These are phyloP conservation scores for Onychostoma macrolepis DNA, from an alignment of 2,113 vertebrate genomes.

Conservation along the genomic window DNA sequence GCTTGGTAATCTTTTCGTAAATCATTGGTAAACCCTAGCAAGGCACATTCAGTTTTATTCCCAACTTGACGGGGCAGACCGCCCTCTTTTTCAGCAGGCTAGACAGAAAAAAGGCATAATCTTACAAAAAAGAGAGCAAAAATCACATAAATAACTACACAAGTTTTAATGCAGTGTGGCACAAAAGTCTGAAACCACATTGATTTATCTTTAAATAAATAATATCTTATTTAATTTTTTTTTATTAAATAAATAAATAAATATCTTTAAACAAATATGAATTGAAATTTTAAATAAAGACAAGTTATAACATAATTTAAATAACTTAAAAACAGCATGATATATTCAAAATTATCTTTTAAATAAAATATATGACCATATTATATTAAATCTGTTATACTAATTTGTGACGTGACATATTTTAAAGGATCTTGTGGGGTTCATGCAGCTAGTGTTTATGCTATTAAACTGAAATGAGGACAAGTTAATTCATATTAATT, in stretches of 20 bases:
- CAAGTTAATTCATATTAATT: neutral
- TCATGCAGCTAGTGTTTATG: neutral
- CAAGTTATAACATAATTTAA: neutral
- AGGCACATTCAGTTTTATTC: conserved; percentile 99
- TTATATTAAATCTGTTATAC: neutral
- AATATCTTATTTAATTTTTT: neutral
- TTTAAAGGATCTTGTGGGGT: neutral
- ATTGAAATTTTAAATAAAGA: neutral
- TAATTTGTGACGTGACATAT: neutral
- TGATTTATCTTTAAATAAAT: neutral
- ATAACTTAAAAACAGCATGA: neutral
- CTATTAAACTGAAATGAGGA: neutral
- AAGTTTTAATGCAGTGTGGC: neutral
- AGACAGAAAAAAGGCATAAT: neutral
- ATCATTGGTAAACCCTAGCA: conserved; percentile 90
- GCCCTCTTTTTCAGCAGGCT: conserved; percentile 96
- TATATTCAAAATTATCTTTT: neutral
- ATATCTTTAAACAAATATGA: neutral
- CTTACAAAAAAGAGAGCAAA: neutral
- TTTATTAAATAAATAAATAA: neutral
- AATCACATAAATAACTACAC: neutral
- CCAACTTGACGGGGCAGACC: conserved; percentile 94
- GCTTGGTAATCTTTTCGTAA: conserved; percentile 91
- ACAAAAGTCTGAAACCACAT: neutral
- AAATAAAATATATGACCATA: neutral